A percentile compares a stretch with the other conserved stretches of the same genome.
These are phyloP conservation scores for Tragelaphus scriptus DNA, from an alignment of 2,113 vertebrate species.

Conservation along the genomic window DNA sequence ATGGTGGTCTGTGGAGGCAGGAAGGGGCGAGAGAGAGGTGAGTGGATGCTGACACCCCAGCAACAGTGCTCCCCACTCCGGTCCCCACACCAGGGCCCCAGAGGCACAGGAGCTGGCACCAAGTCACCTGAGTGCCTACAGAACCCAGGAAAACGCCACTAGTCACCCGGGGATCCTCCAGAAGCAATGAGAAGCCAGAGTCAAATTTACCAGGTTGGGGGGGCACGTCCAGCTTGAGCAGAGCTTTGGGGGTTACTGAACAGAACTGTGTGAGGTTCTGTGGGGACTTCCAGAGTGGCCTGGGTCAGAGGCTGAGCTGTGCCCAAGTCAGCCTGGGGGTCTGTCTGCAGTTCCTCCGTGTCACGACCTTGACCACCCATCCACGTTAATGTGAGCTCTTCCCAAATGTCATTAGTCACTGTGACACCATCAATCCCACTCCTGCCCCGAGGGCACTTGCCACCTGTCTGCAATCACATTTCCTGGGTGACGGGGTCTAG, in stretches of 20 bases:
- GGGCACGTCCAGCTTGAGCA: background rate
- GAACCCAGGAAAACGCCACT: background rate
- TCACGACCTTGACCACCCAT: background rate
- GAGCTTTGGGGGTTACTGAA: background rate
- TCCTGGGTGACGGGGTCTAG: background rate
- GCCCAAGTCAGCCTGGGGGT: background rate
- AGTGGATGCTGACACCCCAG: background rate
- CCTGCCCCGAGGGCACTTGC: fast-evolving
- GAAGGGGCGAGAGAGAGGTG: background rate
- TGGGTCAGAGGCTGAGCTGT: background rate
- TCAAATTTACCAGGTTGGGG: fast-evolving
- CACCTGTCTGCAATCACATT: fast-evolving
- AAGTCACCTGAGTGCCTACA: background rate
- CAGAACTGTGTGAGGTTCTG: background rate
- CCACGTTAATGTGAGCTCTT: background rate
- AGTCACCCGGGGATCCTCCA: background rate
- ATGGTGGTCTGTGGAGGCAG: constrained; percentile 89
- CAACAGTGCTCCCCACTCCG: background rate
- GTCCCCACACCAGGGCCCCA: background rate
- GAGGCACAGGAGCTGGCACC: fast-evolving
- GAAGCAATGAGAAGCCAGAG: background rate
- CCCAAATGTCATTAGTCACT: background rate
- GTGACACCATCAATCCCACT: no score
- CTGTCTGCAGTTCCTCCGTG: background rate
- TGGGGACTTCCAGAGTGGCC: background rate